These are phyloP conservation scores for Bacillus rossius DNA, from an alignment of 1,140 invertebrate species.

Conservation along the genomic window DNA sequence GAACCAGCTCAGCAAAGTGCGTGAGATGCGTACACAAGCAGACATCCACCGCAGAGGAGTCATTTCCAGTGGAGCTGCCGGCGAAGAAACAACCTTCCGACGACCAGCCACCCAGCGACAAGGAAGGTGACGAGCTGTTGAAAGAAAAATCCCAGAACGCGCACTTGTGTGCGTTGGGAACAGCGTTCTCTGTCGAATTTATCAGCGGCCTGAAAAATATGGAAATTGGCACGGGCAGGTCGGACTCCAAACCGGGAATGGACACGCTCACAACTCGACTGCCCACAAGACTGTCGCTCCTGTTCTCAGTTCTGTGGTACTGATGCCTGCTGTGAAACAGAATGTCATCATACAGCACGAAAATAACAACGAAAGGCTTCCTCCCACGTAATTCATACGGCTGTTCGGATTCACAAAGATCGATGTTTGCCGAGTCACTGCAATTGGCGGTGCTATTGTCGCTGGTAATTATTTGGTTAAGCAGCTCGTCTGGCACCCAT, in stretches of 20 bases:
- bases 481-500: too few relatives aligned
- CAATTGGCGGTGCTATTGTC: too few relatives aligned
- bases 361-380: too few relatives aligned
- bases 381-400: too few relatives aligned
- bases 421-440: too few relatives aligned
- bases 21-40: slow-evolving; percentile 54
- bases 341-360: too few relatives aligned
- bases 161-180: slow-evolving; percentile 36
- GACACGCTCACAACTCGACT: slow-evolving; percentile 47
- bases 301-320: too few relatives aligned
- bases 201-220: slow-evolving; percentile 41
- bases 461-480: too few relatives aligned
- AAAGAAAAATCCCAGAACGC: slow-evolving; percentile 52
- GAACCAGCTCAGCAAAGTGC: slow-evolving; percentile 52
- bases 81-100: slow-evolving; percentile 25
- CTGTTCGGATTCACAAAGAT: too few relatives aligned
- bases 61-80: slow-evolving; percentile 19
- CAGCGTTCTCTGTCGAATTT: slow-evolving; percentile 17
- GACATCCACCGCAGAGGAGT: slow-evolving; percentile 31
- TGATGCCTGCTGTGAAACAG: too few relatives aligned
- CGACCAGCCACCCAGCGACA: slow-evolving; percentile 45
- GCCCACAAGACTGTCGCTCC: too few relatives aligned
- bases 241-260: slow-evolving; percentile 46
- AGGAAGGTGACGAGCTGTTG: slow-evolving; percentile 37
- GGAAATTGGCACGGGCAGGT: slow-evolving; percentile 44